Percentiles rank a stretch among this genome's conserved stretches.
Evolutionary conservation across 2,888 invertebrate species (phyloP).

Genomic region (Dysmachus trigonus): DNA sequence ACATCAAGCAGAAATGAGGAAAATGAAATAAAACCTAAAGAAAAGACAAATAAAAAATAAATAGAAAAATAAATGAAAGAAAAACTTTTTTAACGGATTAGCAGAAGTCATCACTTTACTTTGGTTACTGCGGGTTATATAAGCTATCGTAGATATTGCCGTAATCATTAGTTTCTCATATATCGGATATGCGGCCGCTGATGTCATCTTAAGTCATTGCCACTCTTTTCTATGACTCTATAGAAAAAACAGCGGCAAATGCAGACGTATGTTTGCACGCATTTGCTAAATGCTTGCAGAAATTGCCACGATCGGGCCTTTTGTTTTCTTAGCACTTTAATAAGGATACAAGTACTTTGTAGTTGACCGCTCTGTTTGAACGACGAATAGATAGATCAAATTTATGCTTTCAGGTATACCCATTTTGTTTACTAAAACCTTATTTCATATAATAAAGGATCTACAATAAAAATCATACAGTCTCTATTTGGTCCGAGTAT

Average conservation of each 20-base stretch:
- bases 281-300: not conserved
- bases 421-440: not conserved
- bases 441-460: not conserved
- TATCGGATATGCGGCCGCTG: not conserved
- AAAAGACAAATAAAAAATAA: not conserved
- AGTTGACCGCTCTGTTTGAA: not conserved
- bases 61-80: not conserved
- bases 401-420: not conserved
- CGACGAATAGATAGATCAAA: not conserved
- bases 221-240: not conserved
- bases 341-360: not conserved
- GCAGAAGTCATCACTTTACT: not conserved
- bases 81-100: slow-evolving; percentile 4
- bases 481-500: not conserved
- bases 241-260: not conserved
- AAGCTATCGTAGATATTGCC: not conserved
- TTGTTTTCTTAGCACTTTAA: not conserved
- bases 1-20: not conserved
- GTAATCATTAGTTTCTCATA: not conserved
- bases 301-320: not conserved
- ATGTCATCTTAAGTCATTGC: slow-evolving; percentile 14
- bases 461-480: not conserved
- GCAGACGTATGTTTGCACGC: not conserved
- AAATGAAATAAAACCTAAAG: not conserved
- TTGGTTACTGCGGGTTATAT: slow-evolving; percentile 4